Base-by-base conservation (phyloP, 1,140 invertebrate genomes). In the Paramacrobiotus metropolitanus region DNA sequence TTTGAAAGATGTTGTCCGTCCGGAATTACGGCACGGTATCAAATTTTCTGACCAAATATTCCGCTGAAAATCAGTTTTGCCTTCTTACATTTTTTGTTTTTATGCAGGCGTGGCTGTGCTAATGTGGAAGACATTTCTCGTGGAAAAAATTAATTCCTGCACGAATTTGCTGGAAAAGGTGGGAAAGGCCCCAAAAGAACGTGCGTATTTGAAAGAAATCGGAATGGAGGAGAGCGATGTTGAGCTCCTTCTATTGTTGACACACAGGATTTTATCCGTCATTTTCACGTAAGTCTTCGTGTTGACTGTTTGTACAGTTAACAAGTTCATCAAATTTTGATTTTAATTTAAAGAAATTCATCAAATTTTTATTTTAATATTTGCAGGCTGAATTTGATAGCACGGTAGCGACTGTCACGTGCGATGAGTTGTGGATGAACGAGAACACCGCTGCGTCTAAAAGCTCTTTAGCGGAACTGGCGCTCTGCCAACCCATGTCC, bases 121-220 rank as follows among this genome's bases (percentile, higher is more conserved):
- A 67, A 75, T 91, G 64, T 95, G 89, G 89, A 83, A 82, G 59
- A 83, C 85, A 61, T 86, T 87, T 68, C 71, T 90, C 28, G 81
- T 82, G 67, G 82, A 83, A 68, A 74, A 79, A 29, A 81, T 88
- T 68, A 82, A 87, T 74, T 73, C 78, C 1, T 74, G 79, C 24
- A 81, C 81, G 24, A 81, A 83, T 67, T 73, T 93, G 1, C 82
- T 92, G 44, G 87, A 92, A 66, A 92, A 90, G 75, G 80, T 85
- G 15, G 87, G 87, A 15, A 87, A 85, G 73, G 72, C 86, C 60
- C 86, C 86, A 0, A 89, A 87, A 72, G 87, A 88, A 68, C 78
- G 83, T 65, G 75, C 89, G 40, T 74, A 70, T 66, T 67, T 70
- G 66, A 74, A 72, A 67, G 72, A 72, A 62, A 21, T 86, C 60